Evolutionary conservation across 2,113 vertebrate species (phyloP).

Genomic region (Atlantisia rogersi): DNA sequence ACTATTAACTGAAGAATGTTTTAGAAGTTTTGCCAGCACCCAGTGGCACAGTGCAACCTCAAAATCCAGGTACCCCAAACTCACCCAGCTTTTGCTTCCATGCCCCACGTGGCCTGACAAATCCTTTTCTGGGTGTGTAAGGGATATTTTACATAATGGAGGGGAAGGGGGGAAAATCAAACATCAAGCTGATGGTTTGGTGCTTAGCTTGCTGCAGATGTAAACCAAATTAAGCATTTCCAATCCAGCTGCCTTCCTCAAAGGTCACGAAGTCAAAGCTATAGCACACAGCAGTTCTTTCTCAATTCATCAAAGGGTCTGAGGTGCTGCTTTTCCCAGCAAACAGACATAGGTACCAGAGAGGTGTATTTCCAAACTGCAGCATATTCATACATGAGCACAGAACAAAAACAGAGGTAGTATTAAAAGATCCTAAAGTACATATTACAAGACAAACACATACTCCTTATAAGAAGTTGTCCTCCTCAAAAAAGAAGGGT

Average conservation of each 20-base stretch:
- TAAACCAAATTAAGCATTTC: background rate
- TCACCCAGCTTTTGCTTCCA: background rate
- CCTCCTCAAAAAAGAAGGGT: background rate
- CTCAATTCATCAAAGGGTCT: background rate
- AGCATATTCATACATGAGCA: background rate
- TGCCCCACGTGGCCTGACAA: background rate
- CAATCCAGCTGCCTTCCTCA: slow-evolving; percentile 8
- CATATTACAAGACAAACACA: background rate
- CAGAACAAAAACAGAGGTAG: background rate
- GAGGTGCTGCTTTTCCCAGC: background rate
- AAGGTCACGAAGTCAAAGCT: slow-evolving; percentile 2
- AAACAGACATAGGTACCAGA: background rate
- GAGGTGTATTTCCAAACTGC: background rate
- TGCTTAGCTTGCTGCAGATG: background rate
- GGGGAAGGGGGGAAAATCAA: background rate
- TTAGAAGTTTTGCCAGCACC: background rate
- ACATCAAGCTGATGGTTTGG: background rate
- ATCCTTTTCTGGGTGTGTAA: background rate
- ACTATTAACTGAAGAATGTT: background rate
- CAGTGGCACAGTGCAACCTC: background rate
- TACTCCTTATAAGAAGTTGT: background rate
- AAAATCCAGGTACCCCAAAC: background rate
- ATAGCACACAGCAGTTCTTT: background rate
- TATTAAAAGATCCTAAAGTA: background rate
- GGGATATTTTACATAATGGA: background rate